Evolutionary conservation across 2,797 vertebrate genomes (phyloP), one percentile per base, ranked within the genome.

Genomic region (Stomatorhinus walkeri): DNA sequence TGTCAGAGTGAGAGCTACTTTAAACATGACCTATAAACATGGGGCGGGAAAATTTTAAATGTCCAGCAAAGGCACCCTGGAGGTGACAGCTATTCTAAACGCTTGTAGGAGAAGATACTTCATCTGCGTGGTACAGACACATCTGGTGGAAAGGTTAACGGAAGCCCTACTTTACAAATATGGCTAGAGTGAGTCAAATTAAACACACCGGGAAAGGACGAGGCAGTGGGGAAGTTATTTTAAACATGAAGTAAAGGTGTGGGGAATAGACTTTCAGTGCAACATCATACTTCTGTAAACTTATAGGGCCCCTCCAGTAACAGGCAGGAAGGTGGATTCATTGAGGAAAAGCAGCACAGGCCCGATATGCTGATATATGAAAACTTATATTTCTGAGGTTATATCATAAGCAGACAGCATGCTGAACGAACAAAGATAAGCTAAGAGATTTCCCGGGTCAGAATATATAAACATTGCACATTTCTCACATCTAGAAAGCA

Each of bases 381-480:
- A 48, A 85, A 85, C n/a, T 12, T 22, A 49, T 85, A 12, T 22
- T 85, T 51, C 81, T 51, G n/a, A 28, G 46, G 81, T 51, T 85
- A 16, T 51, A 85, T 48, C 81, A 85, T 24, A 51, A 51, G 48
- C 4, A 85, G 81, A 85, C 22, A 51, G 81, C 48, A 48, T 85
- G 43, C 24, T 85, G 40, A 48, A 85, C 4, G 24, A 51, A 49
- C 8, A 51, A 24, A 85, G 81, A 85, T 85, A 51, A 85, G 48
- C n/a, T 49, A 51, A 85, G 81, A 51, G 7, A 28, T 49, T 84
- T 1, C 19, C 48, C 22, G 43, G 46, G n/a, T 48, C 43, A 36
- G 52, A 51, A 51, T 59, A 81, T 22, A 59, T 76, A 87, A 87
- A 87, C 85, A 87, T 87, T 46, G 0, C 36, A 22, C 64, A 79